Base-by-base conservation (phyloP, 2,888 invertebrate genomes). In the Cosmopolites sordidus region DNA sequence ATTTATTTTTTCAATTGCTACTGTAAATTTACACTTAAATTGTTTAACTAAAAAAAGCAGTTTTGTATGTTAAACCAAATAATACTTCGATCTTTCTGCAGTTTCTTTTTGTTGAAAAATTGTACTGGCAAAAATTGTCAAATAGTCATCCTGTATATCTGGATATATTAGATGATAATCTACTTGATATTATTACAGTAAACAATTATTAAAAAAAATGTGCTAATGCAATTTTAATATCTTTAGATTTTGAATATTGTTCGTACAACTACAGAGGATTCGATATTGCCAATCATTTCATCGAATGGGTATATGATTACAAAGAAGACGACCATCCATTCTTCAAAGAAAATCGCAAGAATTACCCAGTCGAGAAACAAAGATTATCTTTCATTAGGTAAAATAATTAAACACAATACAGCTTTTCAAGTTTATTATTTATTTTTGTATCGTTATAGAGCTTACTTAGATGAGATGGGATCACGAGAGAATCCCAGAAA, bases 191-290 rank as follows among this genome's bases (percentile, higher is more conserved):
- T n/a, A n/a, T n/a, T n/a, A n/a, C n/a, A n/a, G n/a, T n/a, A n/a
- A n/a, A n/a, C n/a, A n/a, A n/a, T n/a, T n/a, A n/a, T n/a, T n/a
- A n/a, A n/a, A n/a, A n/a, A n/a, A n/a, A 30, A 30, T 30, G 11
- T 9, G 11, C 30, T 30, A 9, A 9, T 9, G 30, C 30, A 30
- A 8, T 30, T 38, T 38, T 46, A 17, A 48, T 42, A 46, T 46
- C 64, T 64, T 14, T 60, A 66, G 96, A 96, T 72, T 96, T 92
- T 70, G 95, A 96, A 74, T 96, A 95, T 70, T 94, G 94, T 73
- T 90, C 94, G 0, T 96, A 96, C 75, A 95, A 96, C 70, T 91
- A 91, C 70, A 79, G 95, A 45, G 93, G 88, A 0, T 96, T 94
- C 73, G 96, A 96, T 73, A 77, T 96, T 44, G 95, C 95, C 2